Conservation (phyloP, 2,797 vertebrate species). For the Carcharodon carcharias region DNA sequence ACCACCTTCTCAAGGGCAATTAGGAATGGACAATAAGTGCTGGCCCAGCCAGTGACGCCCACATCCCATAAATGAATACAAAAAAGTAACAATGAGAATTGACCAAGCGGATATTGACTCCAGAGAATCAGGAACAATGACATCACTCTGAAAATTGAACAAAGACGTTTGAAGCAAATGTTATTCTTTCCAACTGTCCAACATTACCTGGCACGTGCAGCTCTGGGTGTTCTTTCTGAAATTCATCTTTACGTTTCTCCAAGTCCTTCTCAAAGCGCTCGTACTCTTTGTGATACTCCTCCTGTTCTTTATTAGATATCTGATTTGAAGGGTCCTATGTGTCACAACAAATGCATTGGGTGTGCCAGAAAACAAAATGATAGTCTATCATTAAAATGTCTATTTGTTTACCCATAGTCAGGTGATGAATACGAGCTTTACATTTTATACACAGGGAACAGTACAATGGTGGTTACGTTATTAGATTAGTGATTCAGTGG, state of each 20-base stretch:
- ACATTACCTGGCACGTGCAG: slow-evolving; percentile 24
- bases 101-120: no score
- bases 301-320: slow-evolving; percentile 43
- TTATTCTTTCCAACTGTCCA: neutral
- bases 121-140: neutral
- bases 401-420: no score
- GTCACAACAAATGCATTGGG: neutral
- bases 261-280: slow-evolving; percentile 44
- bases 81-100: no score
- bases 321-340: slow-evolving; percentile 35
- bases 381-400: neutral
- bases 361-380: no score
- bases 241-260: slow-evolving; percentile 39
- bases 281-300: slow-evolving; percentile 42
- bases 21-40: no score
- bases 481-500: no score
- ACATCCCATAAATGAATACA: no score
- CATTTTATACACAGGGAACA: neutral
- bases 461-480: no score
- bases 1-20: no score
- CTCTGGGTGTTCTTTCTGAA: slow-evolving; percentile 40
- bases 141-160: neutral
- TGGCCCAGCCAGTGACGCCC: no score
- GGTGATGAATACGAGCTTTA: neutral
- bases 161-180: neutral